These are phyloP conservation scores for Taenaris catops DNA, from an alignment of 2,888 invertebrate species.

Conservation along the genomic window DNA sequence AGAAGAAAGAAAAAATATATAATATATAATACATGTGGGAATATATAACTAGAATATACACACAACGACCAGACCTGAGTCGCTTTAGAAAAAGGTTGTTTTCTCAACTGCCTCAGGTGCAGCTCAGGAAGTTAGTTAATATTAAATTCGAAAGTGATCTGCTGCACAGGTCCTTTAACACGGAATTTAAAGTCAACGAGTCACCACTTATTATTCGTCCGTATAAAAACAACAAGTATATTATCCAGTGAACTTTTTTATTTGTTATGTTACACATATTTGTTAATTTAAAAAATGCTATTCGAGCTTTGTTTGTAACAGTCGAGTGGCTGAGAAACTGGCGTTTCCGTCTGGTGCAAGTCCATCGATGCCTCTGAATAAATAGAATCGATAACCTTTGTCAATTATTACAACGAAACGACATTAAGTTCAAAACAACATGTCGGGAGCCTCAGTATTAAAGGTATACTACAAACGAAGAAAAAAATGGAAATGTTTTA, in stretches of 20 bases:
- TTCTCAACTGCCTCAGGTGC: too few relatives aligned
- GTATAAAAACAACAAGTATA: constrained; percentile 40
- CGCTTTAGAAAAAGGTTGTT: too few relatives aligned
- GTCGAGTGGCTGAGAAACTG: constrained; percentile 43
- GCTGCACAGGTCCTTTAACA: constrained; percentile 45
- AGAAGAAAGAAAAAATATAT: too few relatives aligned
- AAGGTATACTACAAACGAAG: constrained; percentile 24
- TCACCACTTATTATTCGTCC: constrained; percentile 37
- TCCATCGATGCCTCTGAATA: constrained; percentile 50
- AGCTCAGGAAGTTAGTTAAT: too few relatives aligned
- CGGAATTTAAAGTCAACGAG: constrained; percentile 39
- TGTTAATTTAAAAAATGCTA: too few relatives aligned
- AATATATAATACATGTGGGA: too few relatives aligned
- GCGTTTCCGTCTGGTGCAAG: constrained; percentile 58
- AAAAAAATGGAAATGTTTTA: too few relatives aligned
- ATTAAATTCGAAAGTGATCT: constrained; percentile 41
- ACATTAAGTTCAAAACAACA: constrained; percentile 73
- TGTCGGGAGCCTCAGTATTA: constrained; percentile 36
- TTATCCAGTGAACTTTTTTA: constrained; percentile 35
- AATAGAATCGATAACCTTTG: constrained; percentile 72
- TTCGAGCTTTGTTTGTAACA: constrained; percentile 34
- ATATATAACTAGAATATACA: too few relatives aligned
- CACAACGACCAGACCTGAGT: too few relatives aligned
- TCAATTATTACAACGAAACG: constrained; percentile 60
- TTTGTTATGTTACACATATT: constrained; percentile 40